Base-by-base conservation (phyloP, 2,888 invertebrate genomes). In the Chloroclysta siterata region DNA sequence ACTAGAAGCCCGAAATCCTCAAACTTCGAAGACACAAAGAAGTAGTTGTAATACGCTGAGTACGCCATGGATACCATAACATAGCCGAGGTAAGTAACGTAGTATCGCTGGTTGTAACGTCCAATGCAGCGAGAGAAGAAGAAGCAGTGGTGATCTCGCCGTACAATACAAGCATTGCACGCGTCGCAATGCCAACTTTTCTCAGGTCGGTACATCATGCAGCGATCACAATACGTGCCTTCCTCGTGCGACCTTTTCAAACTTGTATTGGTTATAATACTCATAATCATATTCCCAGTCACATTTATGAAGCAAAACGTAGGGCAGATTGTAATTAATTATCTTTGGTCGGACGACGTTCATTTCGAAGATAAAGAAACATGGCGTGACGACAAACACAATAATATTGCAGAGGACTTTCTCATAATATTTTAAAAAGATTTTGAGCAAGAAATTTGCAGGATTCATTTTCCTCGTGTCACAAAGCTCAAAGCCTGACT, bases 61-160 rank as follows among this genome's bases (percentile, higher is more conserved):
- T 97, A 97, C 0, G 94, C 57, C 63, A 96, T 94, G 0, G 96
- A 95, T 2, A 96, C 72, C 58, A 95, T 94, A 54, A 96, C 85
- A 80, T 97, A 95, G 0, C 95, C 76, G 0, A 97, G 85, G 78
- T 97, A 96, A 79, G 96, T 92, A 7, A 97, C 78, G 79, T 97
- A 98, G 83, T 96, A 98, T 69, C 98, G 93, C 71, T 96, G 95
- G 83, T 98, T 98, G 72, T 94, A 85, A 74, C 96, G 94, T 10
- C 98, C 98, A 59, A 98, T 93, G 84, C 98, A 98, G 72, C 95
- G 95, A 0, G 96, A 96, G 0, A 97, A 95, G 83, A 98, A 97
- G 66, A 95, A 94, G 80, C 98, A 97, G 79, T 97, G 96, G 83
- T 97, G 97, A 78, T 97, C 98, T 66, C 98, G 92, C 76, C 96